These are phyloP conservation scores for Todiramphus chloris DNA, from an alignment of 2,113 vertebrate species.

Conservation along the genomic window DNA sequence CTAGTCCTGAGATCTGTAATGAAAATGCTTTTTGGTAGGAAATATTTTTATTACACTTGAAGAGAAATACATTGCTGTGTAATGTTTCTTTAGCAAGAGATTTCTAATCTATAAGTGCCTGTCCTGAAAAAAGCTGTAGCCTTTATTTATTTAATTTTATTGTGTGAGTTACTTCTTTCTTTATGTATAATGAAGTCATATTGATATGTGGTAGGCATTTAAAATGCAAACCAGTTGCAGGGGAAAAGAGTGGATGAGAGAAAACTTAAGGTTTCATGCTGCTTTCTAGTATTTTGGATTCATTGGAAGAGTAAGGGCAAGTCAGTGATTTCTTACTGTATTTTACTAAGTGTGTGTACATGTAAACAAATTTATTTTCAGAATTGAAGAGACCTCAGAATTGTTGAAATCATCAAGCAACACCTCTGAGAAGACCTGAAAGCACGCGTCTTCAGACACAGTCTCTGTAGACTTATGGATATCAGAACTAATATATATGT, in stretches of 20 bases:
- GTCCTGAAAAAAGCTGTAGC: background rate
- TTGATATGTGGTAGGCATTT: background rate
- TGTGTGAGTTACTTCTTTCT: background rate
- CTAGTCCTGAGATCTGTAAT: background rate
- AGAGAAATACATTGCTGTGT: background rate
- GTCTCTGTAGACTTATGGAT: background rate
- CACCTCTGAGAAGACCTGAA: conserved; percentile 40
- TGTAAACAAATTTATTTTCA: conserved; percentile 51
- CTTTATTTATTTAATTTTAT: background rate
- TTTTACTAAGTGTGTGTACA: background rate
- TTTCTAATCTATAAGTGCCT: background rate
- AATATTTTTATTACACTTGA: background rate
- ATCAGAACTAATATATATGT: conserved; percentile 25
- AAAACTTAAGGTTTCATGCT: background rate
- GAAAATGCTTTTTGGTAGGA: background rate
- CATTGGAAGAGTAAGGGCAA: background rate
- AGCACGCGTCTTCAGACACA: background rate
- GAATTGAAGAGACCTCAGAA: conserved; percentile 86
- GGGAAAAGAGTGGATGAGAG: background rate
- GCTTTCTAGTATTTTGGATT: background rate
- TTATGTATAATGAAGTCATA: background rate
- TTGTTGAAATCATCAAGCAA: conserved; percentile 79
- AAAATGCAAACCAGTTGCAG: background rate
- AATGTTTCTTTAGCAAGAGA: background rate
- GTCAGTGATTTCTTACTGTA: background rate